Evolutionary conservation across 2,888 invertebrate species (phyloP), one percentile per base, ranked within the genome.

Genomic region (Alloscopus bannaensis): DNA sequence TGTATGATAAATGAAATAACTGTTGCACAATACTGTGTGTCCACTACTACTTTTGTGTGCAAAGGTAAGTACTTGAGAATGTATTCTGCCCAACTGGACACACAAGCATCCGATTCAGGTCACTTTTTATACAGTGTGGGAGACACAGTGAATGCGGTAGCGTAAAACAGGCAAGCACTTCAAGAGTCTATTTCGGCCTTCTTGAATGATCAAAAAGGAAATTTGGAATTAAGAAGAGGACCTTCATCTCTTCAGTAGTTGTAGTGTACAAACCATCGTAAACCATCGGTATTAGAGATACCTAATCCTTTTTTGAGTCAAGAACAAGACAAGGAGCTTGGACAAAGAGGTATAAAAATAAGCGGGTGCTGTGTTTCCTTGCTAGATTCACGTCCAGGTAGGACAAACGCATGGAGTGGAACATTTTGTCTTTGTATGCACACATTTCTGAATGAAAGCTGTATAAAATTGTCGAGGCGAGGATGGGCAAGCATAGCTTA

Each of bases 1-100:
- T 47, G 29, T 18, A 18, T 13, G 59, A n/a, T n/a, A n/a, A n/a
- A n/a, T n/a, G 29, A 36, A n/a, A 29, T 45, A 26, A 16, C 13
- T 65, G 18, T 75, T 66, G 57, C 66, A 59, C 73, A 75, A 75
- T 75, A 73, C 73, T 20, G n/a, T 55, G 64, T 55, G 73, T 75
- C 73, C 65, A 75, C n/a, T n/a, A n/a, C n/a, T n/a, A n/a, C 66
- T 75, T 57, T 65, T 47, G 13, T 45, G 13, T 4, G 4, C n/a
- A 16, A 16, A 45, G 45, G 18, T 3, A 45, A 71, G 36, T 60
- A 11, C 52, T 71, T 45, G 57, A 28, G 28, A 29, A 24, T n/a
- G 26, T 45, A 26, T 62, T 36, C 62, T 62, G n/a, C 16, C 31
- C 40, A 71, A 60, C 71, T 62, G 70, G 60, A 70, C 60, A 60